phyloP scores from a whole-genome alignment of 2,797 vertebrate genomes.

The Sternotherus odoratus region DNA sequence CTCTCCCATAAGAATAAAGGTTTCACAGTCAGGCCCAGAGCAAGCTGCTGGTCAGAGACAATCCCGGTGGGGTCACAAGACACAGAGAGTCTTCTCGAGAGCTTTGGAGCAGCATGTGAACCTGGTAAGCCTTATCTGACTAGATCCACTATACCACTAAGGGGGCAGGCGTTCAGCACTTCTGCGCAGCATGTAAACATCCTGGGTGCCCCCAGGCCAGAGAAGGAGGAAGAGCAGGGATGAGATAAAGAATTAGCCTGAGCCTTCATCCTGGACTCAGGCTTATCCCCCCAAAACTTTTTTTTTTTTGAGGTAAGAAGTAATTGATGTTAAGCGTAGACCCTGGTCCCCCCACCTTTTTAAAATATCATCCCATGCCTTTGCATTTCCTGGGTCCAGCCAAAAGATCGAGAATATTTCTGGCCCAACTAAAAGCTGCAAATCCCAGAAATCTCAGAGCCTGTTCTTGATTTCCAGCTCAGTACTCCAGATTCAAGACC shows the following conservation, averaged over 20 bases:
- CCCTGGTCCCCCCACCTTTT: neutral
- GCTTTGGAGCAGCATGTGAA: neutral
- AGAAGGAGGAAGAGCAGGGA: neutral
- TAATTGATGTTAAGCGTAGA: neutral
- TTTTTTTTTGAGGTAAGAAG: neutral
- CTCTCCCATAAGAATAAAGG: neutral
- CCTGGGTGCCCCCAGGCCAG: neutral
- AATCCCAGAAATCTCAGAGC: neutral
- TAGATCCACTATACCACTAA: neutral
- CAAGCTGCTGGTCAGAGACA: neutral
- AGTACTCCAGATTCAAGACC: neutral
- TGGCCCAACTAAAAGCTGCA: neutral
- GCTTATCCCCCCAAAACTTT: neutral
- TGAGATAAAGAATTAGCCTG: neutral
- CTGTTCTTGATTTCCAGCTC: neutral
- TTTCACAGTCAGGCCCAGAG: neutral
- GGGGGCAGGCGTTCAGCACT: neutral
- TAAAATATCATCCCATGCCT: neutral
- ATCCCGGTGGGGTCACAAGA: neutral
- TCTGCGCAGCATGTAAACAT: neutral
- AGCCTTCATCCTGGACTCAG: neutral
- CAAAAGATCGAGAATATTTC: neutral
- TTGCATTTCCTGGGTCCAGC: neutral
- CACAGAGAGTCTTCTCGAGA: neutral
- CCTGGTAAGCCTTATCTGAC: neutral